Percentiles rank a stretch among this genome's conserved stretches.
These are phyloP conservation scores for Caradrina kadenii DNA, from an alignment of 2,888 invertebrate genomes.

Conservation along the genomic window DNA sequence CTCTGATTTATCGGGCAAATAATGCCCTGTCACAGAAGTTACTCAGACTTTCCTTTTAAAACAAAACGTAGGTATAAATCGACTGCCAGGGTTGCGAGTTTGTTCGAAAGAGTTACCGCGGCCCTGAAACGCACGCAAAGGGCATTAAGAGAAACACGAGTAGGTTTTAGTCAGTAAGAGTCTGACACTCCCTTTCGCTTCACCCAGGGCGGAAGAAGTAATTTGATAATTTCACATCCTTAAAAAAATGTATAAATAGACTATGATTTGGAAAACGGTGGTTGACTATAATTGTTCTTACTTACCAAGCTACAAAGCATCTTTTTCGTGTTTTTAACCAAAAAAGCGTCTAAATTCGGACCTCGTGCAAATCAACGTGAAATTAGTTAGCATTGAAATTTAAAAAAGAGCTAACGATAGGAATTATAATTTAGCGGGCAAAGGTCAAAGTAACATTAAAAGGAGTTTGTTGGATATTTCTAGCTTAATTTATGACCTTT, in stretches of 20 bases:
- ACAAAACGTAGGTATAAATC: not conserved
- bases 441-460: constrained; percentile 25
- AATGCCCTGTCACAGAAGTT: not conserved
- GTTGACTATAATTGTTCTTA: not conserved
- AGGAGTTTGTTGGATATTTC: constrained; percentile 1
- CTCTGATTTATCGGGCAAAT: constrained; percentile 10
- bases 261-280: not conserved
- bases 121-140: no score
- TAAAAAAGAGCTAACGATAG: not conserved
- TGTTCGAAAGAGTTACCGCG: no score
- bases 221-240: no score
- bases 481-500: constrained; percentile 32
- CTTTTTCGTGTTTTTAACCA: not conserved
- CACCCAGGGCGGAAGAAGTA: no score
- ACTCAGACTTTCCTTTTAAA: constrained; percentile 2
- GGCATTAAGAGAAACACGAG: no score
- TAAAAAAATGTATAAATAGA: no score
- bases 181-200: no score
- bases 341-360: not conserved
- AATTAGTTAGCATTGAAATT: not conserved
- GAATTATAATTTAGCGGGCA: constrained; percentile 2
- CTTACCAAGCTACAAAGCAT: not conserved
- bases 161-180: no score
- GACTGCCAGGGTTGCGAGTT: no score
- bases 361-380: not conserved